Percentiles rank a stretch among this genome's conserved stretches.
Evolutionary conservation across 2,888 invertebrate genomes (phyloP).

Genomic region (Idaea straminata): DNA sequence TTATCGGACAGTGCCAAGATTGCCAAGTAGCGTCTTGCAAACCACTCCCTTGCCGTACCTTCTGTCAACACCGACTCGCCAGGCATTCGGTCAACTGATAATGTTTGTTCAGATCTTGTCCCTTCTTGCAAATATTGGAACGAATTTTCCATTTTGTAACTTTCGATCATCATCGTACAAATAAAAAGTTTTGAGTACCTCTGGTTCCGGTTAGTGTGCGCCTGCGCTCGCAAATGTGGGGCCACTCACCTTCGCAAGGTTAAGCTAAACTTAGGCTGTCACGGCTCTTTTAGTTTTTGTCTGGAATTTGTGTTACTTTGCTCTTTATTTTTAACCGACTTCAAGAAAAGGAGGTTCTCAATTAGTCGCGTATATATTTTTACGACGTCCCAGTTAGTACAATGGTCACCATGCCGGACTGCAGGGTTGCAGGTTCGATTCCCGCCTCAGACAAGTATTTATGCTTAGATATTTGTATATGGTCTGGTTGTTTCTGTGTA

Average conservation of each 20-base stretch:
- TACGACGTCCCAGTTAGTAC: too few species aligned
- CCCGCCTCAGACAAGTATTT: too few species aligned
- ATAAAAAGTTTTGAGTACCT: conserved; percentile 15
- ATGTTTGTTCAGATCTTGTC: conserved; percentile 1
- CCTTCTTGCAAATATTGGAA: background rate
- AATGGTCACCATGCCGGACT: too few species aligned
- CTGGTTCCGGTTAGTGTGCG: conserved; percentile 23
- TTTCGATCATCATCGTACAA: background rate
- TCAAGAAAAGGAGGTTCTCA: too few species aligned
- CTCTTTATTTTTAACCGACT: background rate
- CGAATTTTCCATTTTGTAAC: background rate
- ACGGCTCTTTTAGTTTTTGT: conserved; percentile 36
- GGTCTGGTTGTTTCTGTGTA: too few species aligned
- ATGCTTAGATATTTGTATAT: too few species aligned
- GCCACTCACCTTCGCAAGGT: conserved; percentile 55
- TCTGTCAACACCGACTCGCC: conserved; percentile 25
- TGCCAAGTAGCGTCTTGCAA: conserved; percentile 37
- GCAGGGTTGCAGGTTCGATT: too few species aligned
- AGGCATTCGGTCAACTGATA: background rate
- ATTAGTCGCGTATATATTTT: too few species aligned
- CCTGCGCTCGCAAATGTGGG: conserved; percentile 32
- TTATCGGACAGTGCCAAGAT: conserved; percentile 44
- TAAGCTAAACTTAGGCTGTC: conserved; percentile 30
- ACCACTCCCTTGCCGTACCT: conserved; percentile 36
- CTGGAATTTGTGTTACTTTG: conserved; percentile 15